Evolutionary conservation across 2,888 invertebrate species (phyloP).

Genomic region (Eremobia ochroleuca): DNA sequence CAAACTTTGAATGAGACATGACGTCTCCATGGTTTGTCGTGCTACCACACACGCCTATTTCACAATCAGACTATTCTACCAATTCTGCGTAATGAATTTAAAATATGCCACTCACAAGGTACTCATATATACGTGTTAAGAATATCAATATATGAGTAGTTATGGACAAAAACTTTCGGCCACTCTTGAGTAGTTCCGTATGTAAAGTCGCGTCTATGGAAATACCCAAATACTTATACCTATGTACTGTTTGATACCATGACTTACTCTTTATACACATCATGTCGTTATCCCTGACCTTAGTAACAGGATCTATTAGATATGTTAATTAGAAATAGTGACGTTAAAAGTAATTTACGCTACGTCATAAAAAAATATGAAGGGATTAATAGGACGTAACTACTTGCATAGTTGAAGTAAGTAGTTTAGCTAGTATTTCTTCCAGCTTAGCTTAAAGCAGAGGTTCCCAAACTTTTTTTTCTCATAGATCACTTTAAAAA

Average conservation of each 20-base stretch:
- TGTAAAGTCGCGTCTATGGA: neutral
- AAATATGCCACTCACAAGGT: slow-evolving; percentile 24
- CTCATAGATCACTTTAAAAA: no score
- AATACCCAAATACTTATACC: slow-evolving; percentile 15
- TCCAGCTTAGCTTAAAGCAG: no score
- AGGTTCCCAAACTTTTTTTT: no score
- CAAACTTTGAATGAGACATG: neutral
- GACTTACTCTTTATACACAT: neutral
- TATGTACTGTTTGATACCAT: neutral
- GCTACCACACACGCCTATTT: neutral
- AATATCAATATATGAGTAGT: slow-evolving; percentile 6
- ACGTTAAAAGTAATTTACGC: neutral
- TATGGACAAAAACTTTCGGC: slow-evolving; percentile 43
- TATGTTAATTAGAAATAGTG: slow-evolving; percentile 10
- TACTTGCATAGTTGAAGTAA: neutral
- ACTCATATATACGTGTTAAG: slow-evolving; percentile 33
- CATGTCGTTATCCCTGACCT: slow-evolving; percentile 6
- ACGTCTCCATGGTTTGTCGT: no score
- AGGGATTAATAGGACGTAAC: neutral
- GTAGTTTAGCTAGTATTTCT: neutral
- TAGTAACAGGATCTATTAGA: slow-evolving; percentile 26
- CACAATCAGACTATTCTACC: slow-evolving; percentile 31
- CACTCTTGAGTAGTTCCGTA: slow-evolving; percentile 35
- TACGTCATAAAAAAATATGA: slow-evolving; percentile 11
- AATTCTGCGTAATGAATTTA: slow-evolving; percentile 28